A percentile compares a stretch with the other conserved stretches of the same genome.
phyloP scores from a whole-genome alignment of 2,888 invertebrate species.

The Drosophila diplacantha region DNA sequence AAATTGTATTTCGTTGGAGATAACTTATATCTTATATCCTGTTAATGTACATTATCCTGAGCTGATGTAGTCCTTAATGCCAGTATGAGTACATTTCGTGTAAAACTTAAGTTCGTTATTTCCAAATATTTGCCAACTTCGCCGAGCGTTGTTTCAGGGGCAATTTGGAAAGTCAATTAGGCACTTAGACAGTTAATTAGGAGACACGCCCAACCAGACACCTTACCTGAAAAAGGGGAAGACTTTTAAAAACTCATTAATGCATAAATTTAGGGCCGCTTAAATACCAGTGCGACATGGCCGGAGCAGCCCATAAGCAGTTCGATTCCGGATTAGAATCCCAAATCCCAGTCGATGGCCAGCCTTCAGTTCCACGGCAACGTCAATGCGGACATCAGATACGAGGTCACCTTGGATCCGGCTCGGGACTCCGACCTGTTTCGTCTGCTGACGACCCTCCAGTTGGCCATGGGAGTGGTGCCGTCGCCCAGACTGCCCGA shows the following conservation, averaged over 20 bases:
- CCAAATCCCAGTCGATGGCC: slow-evolving; percentile 42
- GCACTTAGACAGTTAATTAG: slow-evolving; percentile 38
- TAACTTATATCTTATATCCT: not conserved
- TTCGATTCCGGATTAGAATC: slow-evolving; percentile 8
- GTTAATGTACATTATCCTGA: too few relatives aligned
- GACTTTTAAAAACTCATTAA: slow-evolving; percentile 72
- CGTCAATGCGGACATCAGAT: slow-evolving; percentile 40
- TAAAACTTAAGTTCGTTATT: slow-evolving; percentile 1
- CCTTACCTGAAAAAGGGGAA: slow-evolving; percentile 36
- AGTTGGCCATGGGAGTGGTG: slow-evolving; percentile 55
- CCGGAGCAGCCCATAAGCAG: slow-evolving; percentile 28
- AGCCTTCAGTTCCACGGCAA: slow-evolving; percentile 55
- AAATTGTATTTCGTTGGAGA: not conserved
- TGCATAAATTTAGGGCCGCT: slow-evolving; percentile 58
- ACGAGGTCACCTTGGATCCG: slow-evolving; percentile 49
- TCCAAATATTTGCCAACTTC: slow-evolving; percentile 16
- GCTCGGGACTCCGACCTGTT: slow-evolving; percentile 54
- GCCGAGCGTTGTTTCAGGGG: not conserved
- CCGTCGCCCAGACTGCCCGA: slow-evolving; percentile 45
- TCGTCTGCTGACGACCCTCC: slow-evolving; percentile 46
- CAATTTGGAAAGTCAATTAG: slow-evolving; percentile 44
- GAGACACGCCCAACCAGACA: slow-evolving; percentile 44
- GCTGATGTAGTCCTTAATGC: not conserved
- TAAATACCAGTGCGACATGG: slow-evolving; percentile 50
- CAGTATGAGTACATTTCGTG: slow-evolving; percentile 6